phyloP scores from a whole-genome alignment of 2,797 vertebrate species.

The Hapalemur alaotrensis region DNA sequence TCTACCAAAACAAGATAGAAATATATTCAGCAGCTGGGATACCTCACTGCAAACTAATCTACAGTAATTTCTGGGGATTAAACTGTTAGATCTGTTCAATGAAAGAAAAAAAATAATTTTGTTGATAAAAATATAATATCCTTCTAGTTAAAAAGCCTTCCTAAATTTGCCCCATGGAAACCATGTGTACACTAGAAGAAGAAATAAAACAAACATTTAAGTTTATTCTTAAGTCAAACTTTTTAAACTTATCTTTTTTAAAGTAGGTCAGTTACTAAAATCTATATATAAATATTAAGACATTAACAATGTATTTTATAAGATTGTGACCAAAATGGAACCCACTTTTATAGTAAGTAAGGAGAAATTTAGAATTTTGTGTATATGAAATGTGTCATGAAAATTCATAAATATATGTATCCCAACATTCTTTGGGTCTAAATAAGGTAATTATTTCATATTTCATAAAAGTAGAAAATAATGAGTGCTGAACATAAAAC shows the following conservation, averaged over 20 bases:
- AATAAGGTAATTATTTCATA: neutral
- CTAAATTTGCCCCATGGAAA: conserved; percentile 49
- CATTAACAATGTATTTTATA: neutral
- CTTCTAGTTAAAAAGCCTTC: conserved; percentile 32
- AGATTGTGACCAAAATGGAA: neutral
- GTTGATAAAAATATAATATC: conserved; percentile 47
- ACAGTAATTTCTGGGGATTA: neutral
- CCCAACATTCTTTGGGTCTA: neutral
- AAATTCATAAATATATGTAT: neutral
- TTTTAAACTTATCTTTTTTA: neutral
- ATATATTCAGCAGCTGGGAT: conserved; percentile 19
- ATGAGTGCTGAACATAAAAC: neutral
- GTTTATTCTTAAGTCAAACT: neutral
- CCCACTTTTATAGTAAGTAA: neutral
- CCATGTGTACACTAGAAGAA: neutral
- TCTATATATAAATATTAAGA: neutral
- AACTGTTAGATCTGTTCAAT: conserved; percentile 16
- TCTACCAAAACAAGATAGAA: conserved; percentile 13
- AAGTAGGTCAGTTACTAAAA: neutral
- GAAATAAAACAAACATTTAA: neutral
- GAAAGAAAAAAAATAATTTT: conserved; percentile 24
- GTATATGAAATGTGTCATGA: neutral
- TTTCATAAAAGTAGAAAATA: neutral
- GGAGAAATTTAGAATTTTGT: conserved; percentile 1
- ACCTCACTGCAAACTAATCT: conserved; percentile 31